phyloP scores from a whole-genome alignment of 2,888 invertebrate genomes.

The Hermodice carunculata region DNA sequence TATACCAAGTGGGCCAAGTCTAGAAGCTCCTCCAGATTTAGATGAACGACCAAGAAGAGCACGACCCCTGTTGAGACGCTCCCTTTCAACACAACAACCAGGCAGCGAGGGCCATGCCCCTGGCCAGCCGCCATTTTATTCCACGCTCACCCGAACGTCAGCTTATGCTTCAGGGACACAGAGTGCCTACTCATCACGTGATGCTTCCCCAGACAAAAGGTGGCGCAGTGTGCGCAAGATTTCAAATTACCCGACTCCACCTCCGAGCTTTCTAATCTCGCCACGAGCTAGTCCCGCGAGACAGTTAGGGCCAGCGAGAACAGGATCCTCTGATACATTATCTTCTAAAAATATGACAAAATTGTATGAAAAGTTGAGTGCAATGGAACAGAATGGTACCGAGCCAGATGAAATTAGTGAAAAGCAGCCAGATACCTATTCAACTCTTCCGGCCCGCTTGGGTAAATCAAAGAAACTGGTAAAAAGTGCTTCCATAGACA shows the following conservation, averaged over 20 bases:
- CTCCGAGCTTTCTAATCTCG: constrained; percentile 61
- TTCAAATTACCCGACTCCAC: constrained; percentile 52
- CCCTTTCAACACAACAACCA: background rate
- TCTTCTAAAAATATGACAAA: constrained; percentile 22
- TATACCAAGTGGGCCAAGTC: too few species aligned
- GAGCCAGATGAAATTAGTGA: background rate
- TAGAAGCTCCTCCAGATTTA: background rate
- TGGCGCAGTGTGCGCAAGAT: constrained; percentile 33
- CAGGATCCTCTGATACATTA: constrained; percentile 20
- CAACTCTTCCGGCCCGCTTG: constrained; percentile 17
- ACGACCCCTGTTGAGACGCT: background rate
- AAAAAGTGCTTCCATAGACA: constrained; percentile 34
- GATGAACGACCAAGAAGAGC: background rate
- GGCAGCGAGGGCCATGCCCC: too few species aligned
- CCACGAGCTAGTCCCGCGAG: constrained; percentile 45
- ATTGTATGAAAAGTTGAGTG: constrained; percentile 39
- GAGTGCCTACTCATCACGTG: constrained; percentile 50
- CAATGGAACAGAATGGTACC: constrained; percentile 26
- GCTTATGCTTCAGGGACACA: constrained; percentile 50
- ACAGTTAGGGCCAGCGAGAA: constrained; percentile 26
- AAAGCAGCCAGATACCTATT: constrained; percentile 2
- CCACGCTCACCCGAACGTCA: too few species aligned
- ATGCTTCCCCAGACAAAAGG: constrained; percentile 44
- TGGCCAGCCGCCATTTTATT: too few species aligned
- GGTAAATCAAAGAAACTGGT: constrained; percentile 21